These are phyloP conservation scores for Rhaphigaster nebulosa DNA, from an alignment of 2,888 invertebrate species.

Conservation along the genomic window DNA sequence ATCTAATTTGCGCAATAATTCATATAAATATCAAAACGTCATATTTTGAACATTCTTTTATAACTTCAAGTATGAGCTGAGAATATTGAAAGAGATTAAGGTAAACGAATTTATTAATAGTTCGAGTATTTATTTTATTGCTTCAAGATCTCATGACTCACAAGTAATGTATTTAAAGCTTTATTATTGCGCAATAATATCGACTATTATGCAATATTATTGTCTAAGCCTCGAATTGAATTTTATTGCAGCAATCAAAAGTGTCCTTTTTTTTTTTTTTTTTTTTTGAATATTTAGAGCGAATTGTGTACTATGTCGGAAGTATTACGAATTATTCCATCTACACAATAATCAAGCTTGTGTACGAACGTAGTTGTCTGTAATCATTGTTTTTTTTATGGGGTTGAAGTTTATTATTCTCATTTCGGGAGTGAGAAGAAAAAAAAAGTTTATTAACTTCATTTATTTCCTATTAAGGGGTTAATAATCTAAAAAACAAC, in stretches of 20 bases:
- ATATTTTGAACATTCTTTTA: neutral
- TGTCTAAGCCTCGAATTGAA: too few relatives aligned
- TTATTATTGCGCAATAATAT: neutral
- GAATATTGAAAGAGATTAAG: neutral
- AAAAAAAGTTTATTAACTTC: too few relatives aligned
- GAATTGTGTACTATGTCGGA: neutral
- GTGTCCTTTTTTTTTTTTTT: neutral
- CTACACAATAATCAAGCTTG: too few relatives aligned
- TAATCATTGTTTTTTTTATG: too few relatives aligned
- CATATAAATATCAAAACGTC: neutral
- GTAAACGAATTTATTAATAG: neutral
- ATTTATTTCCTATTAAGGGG: too few relatives aligned
- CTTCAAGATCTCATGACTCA: neutral
- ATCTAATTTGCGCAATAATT: neutral
- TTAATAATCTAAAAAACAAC: too few relatives aligned
- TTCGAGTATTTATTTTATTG: neutral
- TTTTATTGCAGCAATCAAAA: neutral
- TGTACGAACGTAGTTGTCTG: too few relatives aligned
- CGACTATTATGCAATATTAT: too few relatives aligned
- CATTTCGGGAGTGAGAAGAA: too few relatives aligned
- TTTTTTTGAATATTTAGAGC: neutral
- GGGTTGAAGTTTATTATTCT: too few relatives aligned
- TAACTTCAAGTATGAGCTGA: neutral
- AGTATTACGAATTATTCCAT: too few relatives aligned
- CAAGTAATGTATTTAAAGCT: neutral